Conservation (phyloP, 2,797 vertebrate genomes). For the Silurus lanzhouensis region DNA sequence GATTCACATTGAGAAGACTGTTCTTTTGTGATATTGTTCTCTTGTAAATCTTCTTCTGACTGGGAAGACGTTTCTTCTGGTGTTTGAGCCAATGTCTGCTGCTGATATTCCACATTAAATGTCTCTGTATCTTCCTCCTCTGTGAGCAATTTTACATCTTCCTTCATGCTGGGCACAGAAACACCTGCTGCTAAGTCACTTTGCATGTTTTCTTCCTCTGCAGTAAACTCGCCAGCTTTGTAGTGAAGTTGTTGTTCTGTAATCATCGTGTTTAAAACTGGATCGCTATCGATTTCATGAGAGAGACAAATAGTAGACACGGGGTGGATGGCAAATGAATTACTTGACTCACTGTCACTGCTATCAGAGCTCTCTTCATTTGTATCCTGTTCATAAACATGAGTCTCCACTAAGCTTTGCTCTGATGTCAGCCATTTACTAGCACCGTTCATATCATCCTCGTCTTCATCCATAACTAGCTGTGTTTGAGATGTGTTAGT, state of each 20-base stretch:
- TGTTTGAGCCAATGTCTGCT: conserved; percentile 24
- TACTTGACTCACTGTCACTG: conserved; percentile 36
- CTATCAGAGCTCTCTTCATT: conserved; percentile 51
- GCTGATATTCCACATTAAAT: conserved; percentile 26
- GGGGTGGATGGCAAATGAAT: conserved; percentile 47
- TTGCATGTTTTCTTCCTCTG: conserved; percentile 31
- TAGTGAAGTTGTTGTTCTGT: conserved; percentile 45
- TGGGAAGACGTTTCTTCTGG: conserved; percentile 27
- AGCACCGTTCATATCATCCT: conserved; percentile 58
- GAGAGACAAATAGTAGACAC: conserved; percentile 26
- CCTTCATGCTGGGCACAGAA: neutral
- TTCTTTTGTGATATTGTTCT: conserved; percentile 7
- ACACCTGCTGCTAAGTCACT: conserved; percentile 18
- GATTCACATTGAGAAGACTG: neutral
- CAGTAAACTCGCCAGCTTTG: neutral
- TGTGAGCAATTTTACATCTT: neutral
- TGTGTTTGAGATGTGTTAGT: conserved; percentile 33
- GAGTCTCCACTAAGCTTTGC: conserved; percentile 24
- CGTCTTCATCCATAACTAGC: conserved; percentile 48
- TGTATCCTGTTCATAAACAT: conserved; percentile 58
- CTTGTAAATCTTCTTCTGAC: conserved; percentile 33
- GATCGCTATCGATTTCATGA: conserved; percentile 38
- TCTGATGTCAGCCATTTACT: conserved; percentile 45
- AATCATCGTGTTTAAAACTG: conserved; percentile 56
- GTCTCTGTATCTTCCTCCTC: conserved; percentile 7